Evolutionary conservation across 35 echinoderm and acorn worm genomes (phyloP), one percentile per base, ranked within the genome.

Genomic region (Amphiura filiformis): DNA sequence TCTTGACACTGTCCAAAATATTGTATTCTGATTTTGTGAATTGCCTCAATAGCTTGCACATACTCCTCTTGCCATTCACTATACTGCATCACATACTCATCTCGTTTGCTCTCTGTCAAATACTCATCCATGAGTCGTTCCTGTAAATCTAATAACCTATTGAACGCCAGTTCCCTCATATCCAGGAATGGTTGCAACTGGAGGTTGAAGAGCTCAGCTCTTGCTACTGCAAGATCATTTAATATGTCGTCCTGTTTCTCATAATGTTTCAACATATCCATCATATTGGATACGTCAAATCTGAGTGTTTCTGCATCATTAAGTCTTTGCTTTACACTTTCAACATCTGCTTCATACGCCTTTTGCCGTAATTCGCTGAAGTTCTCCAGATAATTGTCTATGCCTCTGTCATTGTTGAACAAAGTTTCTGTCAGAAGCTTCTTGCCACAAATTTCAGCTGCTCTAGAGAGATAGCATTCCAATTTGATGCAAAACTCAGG

Each of bases 111-210:
- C 37, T 57, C 82, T 49, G 87, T 93, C 30, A 89, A 82, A 83
- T 86, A 88, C 65, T 96, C 90, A 87, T 92, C 94, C 61, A 93
- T 87, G 0, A 96, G 90, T 31, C 65, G 36, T 37, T 96, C 94
- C 34, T 96, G 91, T 32, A 96, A 81, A 38, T 89, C 57, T 37
- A 96, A 84, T 30, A 93, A 83, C 41, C 87, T 82, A 84, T 92
- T 86, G 44, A 93, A 96, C 0, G 94, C 83, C 84, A 96, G 49
- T 65, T 96, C 94, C 32, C 94, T 89, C 87, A 96, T 75, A 39
- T 96, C 94, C 37, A 96, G 56, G 38, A 93, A 96, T n/a, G 94
- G 94, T 78, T 96, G 94, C 20, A 96, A 84, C 36, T 89, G 81
- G 13, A 96, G 15, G 61, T 96, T 96, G 65, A 90, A 96, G 3